Conservation (phyloP, 30 jellyfish, hydroid and myxozoan species). For the Morbakka virulenta region DNA sequence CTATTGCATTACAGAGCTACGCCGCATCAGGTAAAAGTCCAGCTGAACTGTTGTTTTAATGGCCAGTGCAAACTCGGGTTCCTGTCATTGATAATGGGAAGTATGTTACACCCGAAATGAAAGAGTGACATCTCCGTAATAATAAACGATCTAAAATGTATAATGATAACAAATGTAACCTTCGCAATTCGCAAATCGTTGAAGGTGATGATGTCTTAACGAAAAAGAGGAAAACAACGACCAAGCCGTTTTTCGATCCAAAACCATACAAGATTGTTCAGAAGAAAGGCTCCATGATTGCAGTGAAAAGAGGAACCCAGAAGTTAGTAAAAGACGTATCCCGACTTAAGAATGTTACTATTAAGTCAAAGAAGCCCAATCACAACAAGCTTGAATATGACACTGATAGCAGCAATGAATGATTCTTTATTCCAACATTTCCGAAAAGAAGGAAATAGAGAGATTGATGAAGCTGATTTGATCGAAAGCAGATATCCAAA, state of each 20-base stretch:
- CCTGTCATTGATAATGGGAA: not conserved
- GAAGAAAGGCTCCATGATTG: constrained; percentile 1
- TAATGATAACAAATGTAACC: not conserved
- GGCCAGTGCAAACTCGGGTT: constrained; percentile 8
- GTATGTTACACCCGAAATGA: not conserved
- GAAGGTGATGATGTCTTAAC: not conserved
- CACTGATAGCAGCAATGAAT: too few relatives aligned
- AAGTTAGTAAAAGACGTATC: too few relatives aligned
- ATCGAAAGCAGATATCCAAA: too few relatives aligned
- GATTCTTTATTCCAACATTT: too few relatives aligned
- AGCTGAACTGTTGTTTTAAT: constrained; percentile 18
- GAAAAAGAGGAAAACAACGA: constrained; percentile 13
- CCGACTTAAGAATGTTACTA: too few relatives aligned
- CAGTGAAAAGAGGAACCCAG: too few relatives aligned
- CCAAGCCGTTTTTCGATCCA: constrained; percentile 1
- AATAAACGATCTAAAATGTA: constrained; percentile 2
- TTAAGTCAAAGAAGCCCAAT: too few relatives aligned
- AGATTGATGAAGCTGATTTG: too few relatives aligned
- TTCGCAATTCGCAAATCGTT: not conserved
- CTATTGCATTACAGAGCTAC: too few relatives aligned
- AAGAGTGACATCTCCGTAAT: not conserved
- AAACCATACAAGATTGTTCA: not conserved
- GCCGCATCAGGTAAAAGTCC: constrained; percentile 20
- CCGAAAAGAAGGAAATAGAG: too few relatives aligned
- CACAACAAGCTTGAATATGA: too few relatives aligned